These are phyloP conservation scores for Hanleya hanleyi DNA, from an alignment of 2,888 invertebrate genomes.

Conservation along the genomic window DNA sequence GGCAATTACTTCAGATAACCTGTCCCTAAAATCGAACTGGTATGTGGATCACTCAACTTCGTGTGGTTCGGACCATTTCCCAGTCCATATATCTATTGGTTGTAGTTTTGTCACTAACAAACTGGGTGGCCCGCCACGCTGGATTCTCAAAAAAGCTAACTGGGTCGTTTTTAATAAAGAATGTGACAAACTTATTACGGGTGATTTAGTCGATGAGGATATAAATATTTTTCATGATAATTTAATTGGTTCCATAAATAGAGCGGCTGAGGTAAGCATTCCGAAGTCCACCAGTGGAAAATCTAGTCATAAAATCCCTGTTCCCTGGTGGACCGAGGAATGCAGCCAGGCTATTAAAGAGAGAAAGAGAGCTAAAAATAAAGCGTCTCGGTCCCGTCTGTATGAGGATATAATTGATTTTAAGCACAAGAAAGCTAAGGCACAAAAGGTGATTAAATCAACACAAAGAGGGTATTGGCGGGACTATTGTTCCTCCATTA, in stretches of 20 bases:
- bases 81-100: neutral
- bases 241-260: neutral
- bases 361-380: neutral
- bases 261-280: neutral
- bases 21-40: neutral
- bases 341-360: neutral
- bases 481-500: neutral
- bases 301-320: neutral
- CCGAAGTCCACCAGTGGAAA: neutral
- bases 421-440: neutral
- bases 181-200: too few relatives aligned
- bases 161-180: neutral
- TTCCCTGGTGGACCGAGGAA: slow-evolving; percentile 2
- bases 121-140: neutral
- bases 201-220: neutral
- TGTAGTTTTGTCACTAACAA: neutral
- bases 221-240: neutral
- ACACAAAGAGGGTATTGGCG: neutral
- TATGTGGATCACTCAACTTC: neutral
- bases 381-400: neutral
- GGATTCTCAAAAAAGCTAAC: slow-evolving; percentile 3
- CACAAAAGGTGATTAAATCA: neutral
- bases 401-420: neutral
- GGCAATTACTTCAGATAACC: neutral
- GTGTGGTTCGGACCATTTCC: neutral